Evolutionary conservation across 2,888 invertebrate genomes (phyloP), one percentile per base, ranked within the genome.

Genomic region (Volucella inflata): DNA sequence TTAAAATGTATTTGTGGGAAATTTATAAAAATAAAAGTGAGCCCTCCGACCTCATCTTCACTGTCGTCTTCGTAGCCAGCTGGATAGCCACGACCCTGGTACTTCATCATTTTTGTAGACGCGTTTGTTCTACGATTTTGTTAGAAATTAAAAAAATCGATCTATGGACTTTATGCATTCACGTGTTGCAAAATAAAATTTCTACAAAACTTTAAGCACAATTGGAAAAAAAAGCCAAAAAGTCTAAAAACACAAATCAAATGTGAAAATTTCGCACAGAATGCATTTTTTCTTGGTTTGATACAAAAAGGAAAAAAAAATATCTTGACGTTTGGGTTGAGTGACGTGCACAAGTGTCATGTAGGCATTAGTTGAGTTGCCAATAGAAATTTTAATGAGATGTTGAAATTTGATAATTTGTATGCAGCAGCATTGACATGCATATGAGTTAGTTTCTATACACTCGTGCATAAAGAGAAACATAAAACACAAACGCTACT

Each of bases 31-130:
- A 65, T 57, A 62, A 55, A 38, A 51, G 64, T 57, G 30, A 30
- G 6, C 30, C 30, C 30, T 30, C 30, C 21, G n/a, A 91, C 74
- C 42, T 88, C 82, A 1, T 89, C 88, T 0, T 90, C 89, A 42
- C 88, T 88, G 4, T 88, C 88, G 21, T 90, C 89, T 77, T 92
- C 92, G 80, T 88, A 89, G 75, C 92, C 92, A 74, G 90, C 91
- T 79, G 91, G 92, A 67, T 91, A 77, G 38, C 71, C 64, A 68
- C 62, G 64, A 44, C 74, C 75, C 16, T 79, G 57, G 21, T 84
- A 84, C n/a, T 46, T 67, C 12, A 68, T 40, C 65, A 62, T 74
- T 21, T 14, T 59, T 75, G 4, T 50, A 44, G 12, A 59, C 44
- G 48, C 57, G 12, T 80, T 46, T 74, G 53, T 51, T 62, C 8